A percentile compares a stretch with the other conserved stretches of the same genome.
Conservation (phyloP, 2,797 vertebrate species). For the Notolepis coatsorum region DNA sequence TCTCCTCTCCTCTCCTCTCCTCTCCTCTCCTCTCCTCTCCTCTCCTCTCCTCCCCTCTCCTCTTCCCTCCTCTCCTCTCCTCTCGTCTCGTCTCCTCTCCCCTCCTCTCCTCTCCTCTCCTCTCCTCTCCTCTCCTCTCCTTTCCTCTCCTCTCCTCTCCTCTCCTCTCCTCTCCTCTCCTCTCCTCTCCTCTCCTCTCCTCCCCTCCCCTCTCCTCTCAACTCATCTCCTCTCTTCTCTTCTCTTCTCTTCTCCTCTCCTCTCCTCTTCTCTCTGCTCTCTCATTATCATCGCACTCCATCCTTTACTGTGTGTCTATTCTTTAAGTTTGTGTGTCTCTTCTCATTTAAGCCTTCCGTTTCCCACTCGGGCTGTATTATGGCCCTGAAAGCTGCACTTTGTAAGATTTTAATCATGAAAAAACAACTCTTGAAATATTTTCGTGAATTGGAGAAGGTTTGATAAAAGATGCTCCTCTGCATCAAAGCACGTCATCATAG, state of each 20-base stretch:
- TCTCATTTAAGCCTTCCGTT: slow-evolving; percentile 70
- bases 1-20: too few species aligned
- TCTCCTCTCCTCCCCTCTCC: neutral
- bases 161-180: neutral
- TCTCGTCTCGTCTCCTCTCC: too few species aligned
- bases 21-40: neutral
- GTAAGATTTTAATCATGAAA: slow-evolving; percentile 70
- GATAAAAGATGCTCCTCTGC: slow-evolving; percentile 46
- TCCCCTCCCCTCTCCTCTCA: neutral
- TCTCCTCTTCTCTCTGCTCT: neutral
- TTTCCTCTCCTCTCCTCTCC: slow-evolving; percentile 9
- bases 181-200: slow-evolving; percentile 24
- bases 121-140: neutral
- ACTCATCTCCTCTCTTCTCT: too few species aligned
- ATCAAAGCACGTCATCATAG: slow-evolving; percentile 49
- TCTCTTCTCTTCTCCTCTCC: slow-evolving; percentile 1
- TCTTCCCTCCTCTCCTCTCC: slow-evolving; percentile 48
- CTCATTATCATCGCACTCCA: slow-evolving; percentile 33
- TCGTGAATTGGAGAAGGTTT: slow-evolving; percentile 49
- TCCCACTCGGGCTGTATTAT: neutral
- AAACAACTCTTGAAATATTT: slow-evolving; percentile 70
- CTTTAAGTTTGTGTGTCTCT: slow-evolving; percentile 55
- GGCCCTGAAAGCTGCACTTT: slow-evolving; percentile 76
- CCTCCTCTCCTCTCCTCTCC: neutral
- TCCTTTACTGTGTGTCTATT: slow-evolving; percentile 36